Evolutionary conservation across 2,888 invertebrate genomes (phyloP), one percentile per base, ranked within the genome.

Genomic region (Abscondita cerata): DNA sequence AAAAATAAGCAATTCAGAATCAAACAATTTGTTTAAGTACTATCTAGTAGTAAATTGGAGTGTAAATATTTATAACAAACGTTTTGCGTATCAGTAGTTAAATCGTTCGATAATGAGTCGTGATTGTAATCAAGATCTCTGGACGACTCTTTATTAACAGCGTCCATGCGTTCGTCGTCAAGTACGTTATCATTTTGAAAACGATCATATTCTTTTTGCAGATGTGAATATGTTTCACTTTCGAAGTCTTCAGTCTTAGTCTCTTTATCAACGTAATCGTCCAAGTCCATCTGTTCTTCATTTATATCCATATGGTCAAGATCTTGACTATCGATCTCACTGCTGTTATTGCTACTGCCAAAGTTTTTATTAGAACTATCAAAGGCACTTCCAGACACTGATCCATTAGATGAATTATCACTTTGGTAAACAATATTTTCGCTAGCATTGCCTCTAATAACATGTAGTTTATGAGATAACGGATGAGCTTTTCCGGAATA

Each of bases 401-500:
- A 56, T 33, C 59, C 56, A 44, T 48, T 53, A 6, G 53, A 62
- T 18, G 63, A 61, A 40, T 61, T 52, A 20, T 34, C 47, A 20
- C 44, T 58, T 18, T 57, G 59, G 12, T 16, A 50, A 51, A n/a
- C 56, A n/a, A n/a, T n/a, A 40, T 34, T 62, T 12, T 47, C 36
- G 11, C 40, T 54, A 44, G 62, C 50, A 50, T 65, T 65, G 44
- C 61, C 53, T 16, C 57, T 52, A 52, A 68, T 36, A n/a, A 65
- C 47, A 16, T 72, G 74, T 54, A 84, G 73, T 67, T 76, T 80
- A 68, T 85, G 85, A 3, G 73, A 73, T 40, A 81, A 68, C 13
- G 83, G 79, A 70, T 85, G 85, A n/a, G 75, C 67, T 9, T 78
- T 81, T 60, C 78, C 78, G 2, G 81, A 76, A 63, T 83, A 82